Evolutionary conservation across 2,888 invertebrate genomes (phyloP).

Genomic region (Stegana nigrithorax): DNA sequence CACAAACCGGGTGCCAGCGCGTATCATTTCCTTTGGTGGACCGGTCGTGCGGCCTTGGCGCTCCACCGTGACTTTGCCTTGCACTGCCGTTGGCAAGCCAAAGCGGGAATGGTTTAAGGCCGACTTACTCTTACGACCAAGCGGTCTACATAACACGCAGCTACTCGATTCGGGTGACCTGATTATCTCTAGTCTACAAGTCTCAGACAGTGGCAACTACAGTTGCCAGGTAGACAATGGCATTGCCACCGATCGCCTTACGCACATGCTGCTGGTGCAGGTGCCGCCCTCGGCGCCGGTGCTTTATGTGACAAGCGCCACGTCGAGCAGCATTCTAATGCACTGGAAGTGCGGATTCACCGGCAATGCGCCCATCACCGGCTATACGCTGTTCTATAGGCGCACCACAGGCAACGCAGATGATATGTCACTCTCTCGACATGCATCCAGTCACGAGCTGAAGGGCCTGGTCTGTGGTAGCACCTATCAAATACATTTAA

Average conservation of each 20-base stretch:
- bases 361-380: conserved; percentile 77
- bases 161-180: conserved; percentile 76
- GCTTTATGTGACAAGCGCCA: conserved; percentile 80
- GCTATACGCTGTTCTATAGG: conserved; percentile 77
- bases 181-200: conserved; percentile 74
- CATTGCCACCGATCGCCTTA: conserved; percentile 76
- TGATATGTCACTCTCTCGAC: conserved; percentile 75
- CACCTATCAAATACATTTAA: conserved; percentile 78
- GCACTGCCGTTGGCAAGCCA: conserved; percentile 77
- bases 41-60: conserved; percentile 76
- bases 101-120: conserved; percentile 76
- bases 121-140: conserved; percentile 72
- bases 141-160: conserved; percentile 73
- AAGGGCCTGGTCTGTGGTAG: conserved; percentile 79
- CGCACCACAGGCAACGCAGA: conserved; percentile 76
- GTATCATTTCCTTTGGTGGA: conserved; percentile 79
- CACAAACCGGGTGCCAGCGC: conserved; percentile 75
- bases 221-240: conserved; percentile 78
- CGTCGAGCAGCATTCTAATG: conserved; percentile 79
- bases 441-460: conserved; percentile 76
- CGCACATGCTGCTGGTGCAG: conserved; percentile 76
- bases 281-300: conserved; percentile 82
- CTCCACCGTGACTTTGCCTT: conserved; percentile 74
- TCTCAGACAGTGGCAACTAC: conserved; percentile 77
- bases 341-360: conserved; percentile 81